phyloP scores from a whole-genome alignment of 1,140 invertebrate genomes.

The Dendroctonus valens region DNA sequence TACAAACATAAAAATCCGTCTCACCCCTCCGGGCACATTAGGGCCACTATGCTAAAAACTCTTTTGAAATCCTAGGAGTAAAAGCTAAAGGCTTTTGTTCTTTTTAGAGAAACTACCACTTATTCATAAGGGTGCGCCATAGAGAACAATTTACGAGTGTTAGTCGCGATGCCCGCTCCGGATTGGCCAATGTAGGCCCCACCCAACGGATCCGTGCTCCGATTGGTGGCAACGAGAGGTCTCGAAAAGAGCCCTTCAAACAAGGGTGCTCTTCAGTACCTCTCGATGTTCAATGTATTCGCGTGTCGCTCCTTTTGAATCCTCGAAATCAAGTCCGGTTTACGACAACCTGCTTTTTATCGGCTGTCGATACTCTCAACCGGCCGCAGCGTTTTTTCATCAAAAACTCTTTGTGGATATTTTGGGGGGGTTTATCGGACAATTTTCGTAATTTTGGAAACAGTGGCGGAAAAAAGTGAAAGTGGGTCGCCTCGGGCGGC shows the following conservation, averaged over 20 bases:
- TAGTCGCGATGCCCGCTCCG: not conserved
- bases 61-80: constrained; percentile 13
- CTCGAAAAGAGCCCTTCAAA: constrained; percentile 45
- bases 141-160: constrained; percentile 23
- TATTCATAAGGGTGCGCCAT: constrained; percentile 34
- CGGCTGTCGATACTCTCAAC: too few species aligned
- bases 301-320: constrained; percentile 48
- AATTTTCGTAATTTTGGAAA: constrained; percentile 19
- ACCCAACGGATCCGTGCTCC: constrained; percentile 28
- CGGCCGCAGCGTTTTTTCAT: too few species aligned
- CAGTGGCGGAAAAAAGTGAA: constrained; percentile 44
- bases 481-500: constrained; percentile 16
- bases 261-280: constrained; percentile 49
- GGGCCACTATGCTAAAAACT: constrained; percentile 7
- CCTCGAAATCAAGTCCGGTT: constrained; percentile 20
- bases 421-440: constrained; percentile 18
- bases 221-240: constrained; percentile 44
- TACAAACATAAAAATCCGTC: constrained; percentile 29
- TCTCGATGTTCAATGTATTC: constrained; percentile 48
- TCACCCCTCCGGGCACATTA: constrained; percentile 9
- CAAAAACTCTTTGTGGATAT: not conserved
- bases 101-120: constrained; percentile 32
- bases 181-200: constrained; percentile 41
- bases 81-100: constrained; percentile 28
- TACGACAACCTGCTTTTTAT: not conserved